Conservation (phyloP, 2,888 invertebrate species). For the Pogonocherus hispidulus region DNA sequence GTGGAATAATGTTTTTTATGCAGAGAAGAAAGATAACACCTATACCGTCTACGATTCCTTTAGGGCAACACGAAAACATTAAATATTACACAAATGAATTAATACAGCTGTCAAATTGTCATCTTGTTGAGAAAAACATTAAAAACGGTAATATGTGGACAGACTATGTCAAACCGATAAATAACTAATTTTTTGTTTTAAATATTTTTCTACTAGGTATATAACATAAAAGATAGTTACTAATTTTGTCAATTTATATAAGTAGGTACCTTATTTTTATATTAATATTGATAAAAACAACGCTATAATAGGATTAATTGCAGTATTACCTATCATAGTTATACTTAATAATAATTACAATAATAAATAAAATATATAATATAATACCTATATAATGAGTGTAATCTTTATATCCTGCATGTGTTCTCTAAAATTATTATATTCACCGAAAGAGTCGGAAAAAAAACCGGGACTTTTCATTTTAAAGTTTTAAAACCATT, state of each 20-base stretch:
- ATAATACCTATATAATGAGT: no score
- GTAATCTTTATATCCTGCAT: no score
- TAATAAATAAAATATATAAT: no score
- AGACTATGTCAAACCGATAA: slow-evolving; percentile 30
- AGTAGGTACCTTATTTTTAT: no score
- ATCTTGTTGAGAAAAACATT: slow-evolving; percentile 35
- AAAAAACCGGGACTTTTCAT: no score
- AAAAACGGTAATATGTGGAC: slow-evolving; percentile 38
- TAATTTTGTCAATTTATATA: neutral
- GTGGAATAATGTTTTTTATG: slow-evolving; percentile 53
- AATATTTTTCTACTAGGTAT: neutral
- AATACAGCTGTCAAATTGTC: slow-evolving; percentile 24
- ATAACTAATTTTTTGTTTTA: neutral
- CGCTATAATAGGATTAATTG: neutral
- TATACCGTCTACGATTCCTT: neutral
- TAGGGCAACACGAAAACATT: slow-evolving; percentile 6
- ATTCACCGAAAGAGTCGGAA: no score
- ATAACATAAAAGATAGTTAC: neutral
- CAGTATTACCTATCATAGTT: no score
- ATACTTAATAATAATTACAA: no score
- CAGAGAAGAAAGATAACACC: slow-evolving; percentile 21
- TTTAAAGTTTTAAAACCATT: no score
- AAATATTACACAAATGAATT: slow-evolving; percentile 33
- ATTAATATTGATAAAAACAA: neutral
- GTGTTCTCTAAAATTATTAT: no score